Percentiles rank a stretch among this genome's conserved stretches.
Conservation (phyloP, 2,797 vertebrate genomes). For the Characodon lateralis region DNA sequence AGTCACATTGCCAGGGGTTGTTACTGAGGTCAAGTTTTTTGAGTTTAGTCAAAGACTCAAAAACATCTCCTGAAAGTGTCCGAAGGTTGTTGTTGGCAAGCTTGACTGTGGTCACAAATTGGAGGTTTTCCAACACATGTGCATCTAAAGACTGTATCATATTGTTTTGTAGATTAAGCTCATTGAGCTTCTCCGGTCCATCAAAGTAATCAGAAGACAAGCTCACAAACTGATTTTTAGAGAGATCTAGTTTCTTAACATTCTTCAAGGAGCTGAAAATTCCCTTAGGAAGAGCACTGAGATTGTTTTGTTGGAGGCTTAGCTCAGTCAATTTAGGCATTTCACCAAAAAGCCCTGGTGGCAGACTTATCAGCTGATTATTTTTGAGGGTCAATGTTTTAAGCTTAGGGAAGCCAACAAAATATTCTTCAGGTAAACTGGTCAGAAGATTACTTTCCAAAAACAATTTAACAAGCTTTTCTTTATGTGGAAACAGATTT, state of each 20-base stretch:
- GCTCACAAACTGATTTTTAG: constrained; percentile 74
- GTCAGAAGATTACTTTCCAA: constrained; percentile 80
- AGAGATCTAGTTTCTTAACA: constrained; percentile 77
- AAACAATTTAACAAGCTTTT: constrained; percentile 71
- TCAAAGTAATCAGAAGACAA: constrained; percentile 75
- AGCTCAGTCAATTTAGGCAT: constrained; percentile 65
- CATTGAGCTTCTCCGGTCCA: constrained; percentile 71
- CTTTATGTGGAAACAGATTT: constrained; percentile 76
- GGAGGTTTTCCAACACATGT: constrained; percentile 68
- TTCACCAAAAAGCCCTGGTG: constrained; percentile 74
- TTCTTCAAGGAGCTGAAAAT: constrained; percentile 77
- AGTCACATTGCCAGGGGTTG: constrained; percentile 88
- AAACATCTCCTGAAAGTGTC: constrained; percentile 64
- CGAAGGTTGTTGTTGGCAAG: constrained; percentile 63
- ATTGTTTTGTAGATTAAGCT: constrained; percentile 79
- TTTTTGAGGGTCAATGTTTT: constrained; percentile 71
- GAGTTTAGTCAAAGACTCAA: constrained; percentile 70
- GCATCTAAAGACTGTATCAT: constrained; percentile 62
- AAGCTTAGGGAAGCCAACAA: constrained; percentile 78
- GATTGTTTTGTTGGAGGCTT: constrained; percentile 77
- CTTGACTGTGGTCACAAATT: constrained; percentile 70
- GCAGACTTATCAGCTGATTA: constrained; percentile 75
- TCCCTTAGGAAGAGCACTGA: constrained; percentile 74
- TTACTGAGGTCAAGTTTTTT: constrained; percentile 72
- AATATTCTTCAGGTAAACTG: constrained; percentile 70